phyloP scores from a whole-genome alignment of 2,113 vertebrate genomes.

The Dipodomys stephensi region DNA sequence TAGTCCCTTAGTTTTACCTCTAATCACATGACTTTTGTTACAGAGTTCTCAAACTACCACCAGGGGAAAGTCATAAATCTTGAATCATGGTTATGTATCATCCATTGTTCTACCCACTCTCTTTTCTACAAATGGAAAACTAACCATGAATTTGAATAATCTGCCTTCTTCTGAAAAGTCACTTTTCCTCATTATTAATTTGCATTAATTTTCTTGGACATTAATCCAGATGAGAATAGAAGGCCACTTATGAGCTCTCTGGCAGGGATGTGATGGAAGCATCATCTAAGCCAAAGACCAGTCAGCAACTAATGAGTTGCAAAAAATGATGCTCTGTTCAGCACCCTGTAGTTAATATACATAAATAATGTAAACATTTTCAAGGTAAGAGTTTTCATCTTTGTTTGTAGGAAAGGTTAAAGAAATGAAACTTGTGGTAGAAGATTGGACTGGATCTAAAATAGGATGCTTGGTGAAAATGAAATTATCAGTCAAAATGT shows the following conservation, averaged over 20 bases:
- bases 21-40: rapidly evolving
- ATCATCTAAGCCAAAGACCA: not conserved
- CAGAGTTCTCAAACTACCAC: not conserved
- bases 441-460: not conserved
- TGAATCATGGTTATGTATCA: not conserved
- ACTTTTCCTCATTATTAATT: not conserved
- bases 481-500: not conserved
- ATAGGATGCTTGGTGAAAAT: not conserved
- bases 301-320: not conserved
- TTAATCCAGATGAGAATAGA: not conserved
- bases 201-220: not conserved
- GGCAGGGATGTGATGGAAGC: not conserved
- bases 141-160: not conserved
- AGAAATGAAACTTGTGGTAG: not conserved
- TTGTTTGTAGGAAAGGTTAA: not conserved
- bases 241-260: not conserved
- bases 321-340: not conserved
- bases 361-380: not conserved
- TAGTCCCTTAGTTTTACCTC: not conserved
- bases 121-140: not conserved
- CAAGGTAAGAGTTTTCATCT: not conserved
- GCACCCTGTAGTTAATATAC: not conserved
- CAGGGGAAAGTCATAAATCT: not conserved
- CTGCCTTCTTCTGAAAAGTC: not conserved
- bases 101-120: not conserved